Evolutionary conservation across 1,140 invertebrate genomes (phyloP), one percentile per base, ranked within the genome.

Genomic region (Physella acuta): DNA sequence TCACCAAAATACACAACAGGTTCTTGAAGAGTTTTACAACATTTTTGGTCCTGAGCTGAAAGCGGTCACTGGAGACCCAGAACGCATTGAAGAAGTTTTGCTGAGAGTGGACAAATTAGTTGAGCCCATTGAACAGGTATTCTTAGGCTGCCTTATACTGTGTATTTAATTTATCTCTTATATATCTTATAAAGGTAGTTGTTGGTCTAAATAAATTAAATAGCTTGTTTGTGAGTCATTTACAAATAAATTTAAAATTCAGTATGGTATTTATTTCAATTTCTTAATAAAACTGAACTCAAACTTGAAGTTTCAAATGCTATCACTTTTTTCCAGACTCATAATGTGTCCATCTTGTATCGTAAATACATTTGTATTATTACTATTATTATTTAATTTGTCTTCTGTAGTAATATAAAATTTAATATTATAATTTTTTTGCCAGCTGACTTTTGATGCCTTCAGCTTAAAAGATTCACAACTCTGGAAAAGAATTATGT

Each of bases 41-140:
- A 92, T 95, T 58, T 95, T 97, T 79, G 92, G 93, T 0, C 86
- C 90, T 3, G 91, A 95, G 77, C 84, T 97, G 0, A 93, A 94
- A 78, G 90, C 92, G 0, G 91, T 95, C 16, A 92, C 94, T 26
- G 90, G 89, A 64, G 92, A 94, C 81, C 92, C 93, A 0, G 89
- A 91, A 0, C 89, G 92, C 74, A 93, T 97, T 55, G 92, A 95
- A 76, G 89, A 91, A 60, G 90, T 94, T 14, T 85, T 92, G 49
- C 89, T 92, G 24, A 87, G 89, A 69, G 89, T 94, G 14, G 88
- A 90, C 74, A 87, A 89, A 74, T 82, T 95, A 16, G 88, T 93
- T 0, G 85, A 88, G 59, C 90, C 93, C 0, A 90, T 95, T 55
- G 87, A 90, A 72, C 88, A 88, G 60, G 84, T 85, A 72, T 3